Percentiles rank a stretch among this genome's conserved stretches.
phyloP scores from a whole-genome alignment of 2,888 invertebrate genomes.

The Sepioteuthis lessoniana region DNA sequence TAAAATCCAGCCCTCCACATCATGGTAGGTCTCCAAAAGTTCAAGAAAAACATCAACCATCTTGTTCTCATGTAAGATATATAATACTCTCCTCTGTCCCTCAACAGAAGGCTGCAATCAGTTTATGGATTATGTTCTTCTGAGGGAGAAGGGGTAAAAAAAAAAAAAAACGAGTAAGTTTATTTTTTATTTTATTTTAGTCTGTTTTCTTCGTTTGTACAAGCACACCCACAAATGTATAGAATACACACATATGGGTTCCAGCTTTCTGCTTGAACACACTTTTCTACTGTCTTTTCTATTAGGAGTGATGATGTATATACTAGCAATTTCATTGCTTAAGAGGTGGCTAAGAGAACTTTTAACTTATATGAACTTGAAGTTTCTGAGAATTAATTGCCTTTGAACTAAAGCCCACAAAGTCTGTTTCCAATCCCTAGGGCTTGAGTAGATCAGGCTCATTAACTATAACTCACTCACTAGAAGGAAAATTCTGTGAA shows the following conservation, averaged over 20 bases:
- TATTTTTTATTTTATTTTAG: background rate
- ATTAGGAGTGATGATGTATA: slow-evolving; percentile 9
- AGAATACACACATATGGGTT: slow-evolving; percentile 33
- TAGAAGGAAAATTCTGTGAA: background rate
- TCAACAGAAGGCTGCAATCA: slow-evolving; percentile 15
- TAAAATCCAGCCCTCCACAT: slow-evolving; percentile 33
- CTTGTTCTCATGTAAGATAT: slow-evolving; percentile 33
- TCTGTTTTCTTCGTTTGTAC: background rate
- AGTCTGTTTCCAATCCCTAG: background rate
- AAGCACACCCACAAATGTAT: slow-evolving; percentile 18
- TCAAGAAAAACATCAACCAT: slow-evolving; percentile 33
- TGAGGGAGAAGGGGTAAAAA: background rate
- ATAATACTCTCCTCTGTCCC: slow-evolving; percentile 33
- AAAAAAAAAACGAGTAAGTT: background rate
- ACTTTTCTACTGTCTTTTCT: background rate
- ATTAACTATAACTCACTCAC: background rate
- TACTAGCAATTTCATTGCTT: background rate
- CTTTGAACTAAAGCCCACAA: slow-evolving; percentile 33
- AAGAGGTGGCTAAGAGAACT: slow-evolving; percentile 21
- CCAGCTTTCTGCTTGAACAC: slow-evolving; percentile 33
- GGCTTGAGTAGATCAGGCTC: slow-evolving; percentile 24
- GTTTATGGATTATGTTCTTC: slow-evolving; percentile 11
- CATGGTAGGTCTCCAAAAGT: slow-evolving; percentile 33
- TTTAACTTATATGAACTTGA: slow-evolving; percentile 33
- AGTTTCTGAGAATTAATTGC: slow-evolving; percentile 23